These are phyloP conservation scores for Chrysolina americana DNA, from an alignment of 2,888 invertebrate genomes.

Conservation along the genomic window DNA sequence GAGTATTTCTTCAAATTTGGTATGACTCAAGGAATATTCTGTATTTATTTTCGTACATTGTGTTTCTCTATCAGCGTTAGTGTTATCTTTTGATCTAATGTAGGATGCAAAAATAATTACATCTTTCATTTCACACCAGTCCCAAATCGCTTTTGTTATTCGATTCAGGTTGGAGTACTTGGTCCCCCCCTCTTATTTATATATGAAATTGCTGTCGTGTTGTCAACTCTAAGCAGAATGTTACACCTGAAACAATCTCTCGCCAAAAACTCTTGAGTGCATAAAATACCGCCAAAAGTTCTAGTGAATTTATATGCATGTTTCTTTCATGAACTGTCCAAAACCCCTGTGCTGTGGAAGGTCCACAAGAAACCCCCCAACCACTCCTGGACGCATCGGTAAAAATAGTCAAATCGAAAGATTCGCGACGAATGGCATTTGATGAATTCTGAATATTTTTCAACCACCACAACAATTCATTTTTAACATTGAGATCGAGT, in stretches of 20 bases:
- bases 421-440: neutral
- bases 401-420: neutral
- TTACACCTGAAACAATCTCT: conserved; percentile 7
- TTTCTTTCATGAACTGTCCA: conserved; percentile 24
- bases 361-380: conserved; percentile 27
- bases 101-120: conserved; percentile 36
- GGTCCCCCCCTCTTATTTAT: conserved; percentile 15
- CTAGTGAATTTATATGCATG: conserved; percentile 31
- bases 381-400: conserved; percentile 29
- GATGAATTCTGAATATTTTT: conserved; percentile 12
- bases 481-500: neutral
- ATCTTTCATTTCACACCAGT: conserved; percentile 38
- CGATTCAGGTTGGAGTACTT: conserved; percentile 7
- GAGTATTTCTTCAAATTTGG: conserved; percentile 11
- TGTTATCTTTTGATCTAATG: conserved; percentile 22
- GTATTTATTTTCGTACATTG: conserved; percentile 25
- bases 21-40: conserved; percentile 23
- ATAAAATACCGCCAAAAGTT: conserved; percentile 28
- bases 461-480: conserved; percentile 23
- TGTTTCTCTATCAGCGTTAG: conserved; percentile 33
- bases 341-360: conserved; percentile 25
- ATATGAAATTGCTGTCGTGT: conserved; percentile 25
- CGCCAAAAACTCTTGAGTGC: conserved; percentile 12
- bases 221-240: conserved; percentile 34
- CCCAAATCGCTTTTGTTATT: conserved; percentile 26